phyloP scores from a whole-genome alignment of 2,888 invertebrate genomes.

The Melanotus villosus region DNA sequence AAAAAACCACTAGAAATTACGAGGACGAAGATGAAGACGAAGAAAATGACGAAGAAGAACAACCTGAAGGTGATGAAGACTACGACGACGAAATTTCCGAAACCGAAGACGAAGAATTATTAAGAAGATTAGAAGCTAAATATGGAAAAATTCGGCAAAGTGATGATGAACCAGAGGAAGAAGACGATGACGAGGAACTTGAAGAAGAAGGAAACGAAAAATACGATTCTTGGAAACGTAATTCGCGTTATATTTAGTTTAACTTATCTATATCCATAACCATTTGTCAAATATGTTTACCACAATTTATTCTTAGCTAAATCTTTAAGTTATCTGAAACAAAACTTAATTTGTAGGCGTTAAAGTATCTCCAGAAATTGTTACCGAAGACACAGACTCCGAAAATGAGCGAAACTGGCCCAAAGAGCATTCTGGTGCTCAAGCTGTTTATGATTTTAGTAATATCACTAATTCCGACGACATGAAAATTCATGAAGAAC shows the following conservation, averaged over 20 bases:
- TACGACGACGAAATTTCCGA: slow-evolving; percentile 42
- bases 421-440: slow-evolving; percentile 53
- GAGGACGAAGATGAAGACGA: slow-evolving; percentile 64
- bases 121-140: slow-evolving; percentile 80
- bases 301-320: no score
- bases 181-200: slow-evolving; percentile 64
- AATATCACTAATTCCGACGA: slow-evolving; percentile 74
- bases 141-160: slow-evolving; percentile 76
- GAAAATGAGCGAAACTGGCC: slow-evolving; percentile 56
- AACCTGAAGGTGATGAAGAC: slow-evolving; percentile 63
- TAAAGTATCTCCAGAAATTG: slow-evolving; percentile 54
- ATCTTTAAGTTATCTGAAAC: neutral
- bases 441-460: slow-evolving; percentile 67
- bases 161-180: slow-evolving; percentile 67
- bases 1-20: slow-evolving; percentile 64
- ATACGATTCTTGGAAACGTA: slow-evolving; percentile 66
- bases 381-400: slow-evolving; percentile 56
- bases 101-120: slow-evolving; percentile 74
- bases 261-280: slow-evolving; percentile 25
- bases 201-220: slow-evolving; percentile 54
- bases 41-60: slow-evolving; percentile 65
- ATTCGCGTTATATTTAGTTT: slow-evolving; percentile 44
- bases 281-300: slow-evolving; percentile 42
- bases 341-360: slow-evolving; percentile 49
- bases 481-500: slow-evolving; percentile 67